Conservation (phyloP, 2,797 vertebrate genomes). For the Oreochromis grahami region DNA sequence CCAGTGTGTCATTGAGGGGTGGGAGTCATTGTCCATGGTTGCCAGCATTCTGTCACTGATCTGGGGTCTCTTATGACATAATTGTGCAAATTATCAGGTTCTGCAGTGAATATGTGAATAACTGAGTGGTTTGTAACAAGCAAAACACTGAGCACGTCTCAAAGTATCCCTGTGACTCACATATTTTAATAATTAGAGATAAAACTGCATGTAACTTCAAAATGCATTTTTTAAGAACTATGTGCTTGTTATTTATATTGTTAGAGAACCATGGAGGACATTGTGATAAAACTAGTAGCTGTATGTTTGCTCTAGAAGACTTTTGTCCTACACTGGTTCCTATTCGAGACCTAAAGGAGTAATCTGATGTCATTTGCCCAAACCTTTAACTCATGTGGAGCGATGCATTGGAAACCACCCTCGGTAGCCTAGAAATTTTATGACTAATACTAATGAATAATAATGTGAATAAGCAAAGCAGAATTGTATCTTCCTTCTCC, state of each 20-base stretch:
- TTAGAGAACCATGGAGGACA: neutral
- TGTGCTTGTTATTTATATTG: neutral
- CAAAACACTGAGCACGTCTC: neutral
- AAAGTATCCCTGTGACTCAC: neutral
- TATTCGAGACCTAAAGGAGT: no score
- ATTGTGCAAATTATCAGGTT: fast-evolving
- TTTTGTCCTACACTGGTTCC: neutral
- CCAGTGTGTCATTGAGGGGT: neutral
- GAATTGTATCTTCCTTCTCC: neutral
- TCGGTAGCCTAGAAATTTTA: no score
- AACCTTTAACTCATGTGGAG: no score
- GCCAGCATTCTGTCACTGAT: neutral
- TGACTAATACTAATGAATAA: no score
- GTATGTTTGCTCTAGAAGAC: neutral
- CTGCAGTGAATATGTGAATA: neutral
- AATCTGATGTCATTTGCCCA: no score
- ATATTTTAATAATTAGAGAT: neutral
- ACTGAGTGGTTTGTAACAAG: neutral
- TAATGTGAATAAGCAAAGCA: neutral
- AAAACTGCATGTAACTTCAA: neutral
- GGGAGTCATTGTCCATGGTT: neutral
- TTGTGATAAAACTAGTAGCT: neutral
- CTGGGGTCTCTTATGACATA: neutral
- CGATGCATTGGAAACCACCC: no score
- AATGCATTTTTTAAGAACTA: neutral